Base-by-base conservation (phyloP, 2,797 vertebrate genomes). In the Menidia menidia region DNA sequence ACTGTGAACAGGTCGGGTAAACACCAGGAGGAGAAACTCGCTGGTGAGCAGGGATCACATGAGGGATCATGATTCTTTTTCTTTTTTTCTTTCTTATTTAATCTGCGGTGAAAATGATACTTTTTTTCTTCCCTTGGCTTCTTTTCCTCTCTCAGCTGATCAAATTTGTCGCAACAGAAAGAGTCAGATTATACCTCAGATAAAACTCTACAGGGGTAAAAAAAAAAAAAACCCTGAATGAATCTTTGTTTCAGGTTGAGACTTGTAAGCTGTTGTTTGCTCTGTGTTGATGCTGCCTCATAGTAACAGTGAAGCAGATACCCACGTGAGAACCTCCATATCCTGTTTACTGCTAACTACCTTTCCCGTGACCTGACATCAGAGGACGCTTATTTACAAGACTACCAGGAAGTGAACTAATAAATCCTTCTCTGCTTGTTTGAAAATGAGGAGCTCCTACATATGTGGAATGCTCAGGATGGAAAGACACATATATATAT, bases 1-100 rank as follows among this genome's bases (percentile, higher is more conserved):
- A 97, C 98, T 0, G 61, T 99, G 60, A 97, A 96, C 91, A 95
- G 95, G 56, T 95, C 86, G n/a, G 94, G 94, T 32, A 96, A 93
- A 86, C 95, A 95, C 56, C 95, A 94, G 48, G 94, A 96, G 18
- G 94, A 96, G 79, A 95, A 96, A 44, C 91, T 97, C 60, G 94
- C 77, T 58, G 97, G 98, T 98, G 75, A 90, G 75, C 4, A 6
- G 41, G 15, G 16, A 41, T 45, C 25, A 62, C 1, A 41, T 30
- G 16, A 44, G 31, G 30, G 9, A 41, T 55, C n/a, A 5, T 4
- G 4, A 30, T 18, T 44, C 41, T 35, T 12, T 63, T 13, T 39
- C 44, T 71, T 10, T 45, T 16, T 2, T 8, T 9, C 50, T 8
- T 3, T 3, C 6, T 52, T 44, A 44, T 32, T 8, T 14, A 31